phyloP scores from a whole-genome alignment of 2,888 invertebrate species.

The Maniola hyperantus region DNA sequence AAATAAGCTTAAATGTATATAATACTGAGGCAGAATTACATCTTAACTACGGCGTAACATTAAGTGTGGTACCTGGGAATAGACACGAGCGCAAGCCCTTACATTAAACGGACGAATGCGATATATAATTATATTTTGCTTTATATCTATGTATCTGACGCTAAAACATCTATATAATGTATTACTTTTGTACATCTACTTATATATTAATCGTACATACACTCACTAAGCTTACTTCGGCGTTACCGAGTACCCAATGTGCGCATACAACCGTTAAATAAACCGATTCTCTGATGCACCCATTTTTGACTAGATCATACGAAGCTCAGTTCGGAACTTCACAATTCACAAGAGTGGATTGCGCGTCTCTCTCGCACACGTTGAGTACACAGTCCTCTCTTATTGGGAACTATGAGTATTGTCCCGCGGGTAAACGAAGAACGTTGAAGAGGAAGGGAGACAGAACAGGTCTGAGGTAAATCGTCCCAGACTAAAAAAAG shows the following conservation, averaged over 20 bases:
- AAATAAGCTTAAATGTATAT: conserved; percentile 83
- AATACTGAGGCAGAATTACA: conserved; percentile 83
- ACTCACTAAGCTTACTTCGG: conserved; percentile 78
- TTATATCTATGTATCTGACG: conserved; percentile 83
- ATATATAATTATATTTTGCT: conserved; percentile 82
- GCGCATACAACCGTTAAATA: conserved; percentile 57
- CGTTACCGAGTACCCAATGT: conserved; percentile 69
- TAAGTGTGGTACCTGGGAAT: conserved; percentile 80
- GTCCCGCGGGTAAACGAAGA: conserved; percentile 74
- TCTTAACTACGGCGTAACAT: conserved; percentile 82
- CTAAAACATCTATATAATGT: conserved; percentile 83
- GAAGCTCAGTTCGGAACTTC: conserved; percentile 41
- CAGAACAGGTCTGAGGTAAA: conserved; percentile 35
- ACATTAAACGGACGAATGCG: conserved; percentile 82
- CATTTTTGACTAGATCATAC: conserved; percentile 60
- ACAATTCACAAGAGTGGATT: conserved; percentile 20
- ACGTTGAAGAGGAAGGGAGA: conserved; percentile 43
- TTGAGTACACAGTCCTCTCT: conserved; percentile 68
- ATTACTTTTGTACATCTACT: conserved; percentile 83
- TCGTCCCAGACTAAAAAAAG: conserved; percentile 37
- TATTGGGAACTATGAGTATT: conserved; percentile 68
- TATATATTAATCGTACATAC: conserved; percentile 81
- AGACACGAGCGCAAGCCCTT: conserved; percentile 83
- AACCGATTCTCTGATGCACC: conserved; percentile 30
- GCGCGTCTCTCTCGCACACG: conserved; percentile 52